Base-by-base conservation (phyloP, 2,888 invertebrate species). In the Noctua comes region DNA sequence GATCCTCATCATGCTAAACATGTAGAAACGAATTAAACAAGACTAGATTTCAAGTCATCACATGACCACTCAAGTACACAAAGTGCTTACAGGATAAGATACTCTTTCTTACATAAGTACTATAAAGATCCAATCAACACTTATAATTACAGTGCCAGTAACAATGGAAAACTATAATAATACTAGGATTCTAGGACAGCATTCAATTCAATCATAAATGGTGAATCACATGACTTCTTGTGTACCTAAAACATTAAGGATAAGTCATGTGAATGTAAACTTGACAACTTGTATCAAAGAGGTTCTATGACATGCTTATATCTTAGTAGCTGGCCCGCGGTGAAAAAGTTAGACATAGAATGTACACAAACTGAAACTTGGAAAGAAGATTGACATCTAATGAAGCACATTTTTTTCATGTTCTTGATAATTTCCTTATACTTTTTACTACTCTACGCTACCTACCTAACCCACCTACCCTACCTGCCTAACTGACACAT, bases 221-320 rank as follows among this genome's bases (percentile, higher is more conserved):
- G 71, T 68, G n/a, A 77, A 76, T 85, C 88, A 88, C 83, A 87
- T 87, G 89, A 89, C 70, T 65, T 3, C 64, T 68, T 59, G 27
- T 70, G 36, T 59, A 75, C n/a, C 54, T 54, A 73, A 43, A 43
- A 27, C 13, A 71, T 64, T 73, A 71, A 83, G 84, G 87, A 77
- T 83, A 83, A 86, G 86, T 83, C 87, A 83, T 83, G n/a, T 80
- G 62, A 72, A 77, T 73, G 16, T n/a, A 48, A 40, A 72, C 65
- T 82, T 27, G 16, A 48, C 18, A 43, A 31, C 59, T 84, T 69
- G 5, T 18, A 54, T 54, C 48, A 59, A 76, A 62, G 27, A 70
- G 65, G 66, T 70, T 79, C 57, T 54, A 43, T 27, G 16, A 59
- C 36, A 70, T 21, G 31, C 8, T 10, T 57, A 1, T 46, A 16